Evolutionary conservation across 2,113 vertebrate genomes (phyloP), one percentile per base, ranked within the genome.

Genomic region (Rattus rattus): DNA sequence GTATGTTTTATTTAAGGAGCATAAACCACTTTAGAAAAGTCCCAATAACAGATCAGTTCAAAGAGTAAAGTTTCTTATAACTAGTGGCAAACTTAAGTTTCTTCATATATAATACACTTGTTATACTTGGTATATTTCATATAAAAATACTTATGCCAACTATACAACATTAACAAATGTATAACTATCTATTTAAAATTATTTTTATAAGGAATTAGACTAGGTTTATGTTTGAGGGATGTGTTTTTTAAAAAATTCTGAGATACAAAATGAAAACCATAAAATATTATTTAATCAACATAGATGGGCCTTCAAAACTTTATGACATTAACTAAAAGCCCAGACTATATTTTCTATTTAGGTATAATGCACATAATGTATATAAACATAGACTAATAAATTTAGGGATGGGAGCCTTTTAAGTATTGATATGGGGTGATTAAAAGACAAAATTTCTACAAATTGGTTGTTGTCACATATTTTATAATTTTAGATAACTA

Each of bases 1-100:
- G 1, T 16, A 24, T 52, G 7, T 63, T 19, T 33, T n/a, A 14
- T 86, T 95, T 96, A 92, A 69, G 92, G 12, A 90, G 67, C 70
- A 90, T 73, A 92, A 88, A 65, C 7, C 19, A 76, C 26, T 81
- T 97, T 61, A 22, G n/a, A 95, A 94, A 90, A 5, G 2, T 7
- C 33, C 4, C 61, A 88, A 56, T 79, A 19, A 56, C 5, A 89
- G 26, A 30, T 52, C 83, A 88, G 6, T 26, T 28, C 90, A 77
- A 97, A 95, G 36, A 94, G 90, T n/a, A 84, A 96, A 73, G 11
- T 63, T 80, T 33, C 43, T 94, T 39, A 54, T 76, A 93, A 91
- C 2, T 26, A n/a, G 2, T 65, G 17, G 49, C 73, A 88, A 88
- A 0, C 17, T 77, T 88, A 56, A 92, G 33, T 16, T 73, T 95